phyloP scores from a whole-genome alignment of 2,797 vertebrate species.

The Lacerta agilis region DNA sequence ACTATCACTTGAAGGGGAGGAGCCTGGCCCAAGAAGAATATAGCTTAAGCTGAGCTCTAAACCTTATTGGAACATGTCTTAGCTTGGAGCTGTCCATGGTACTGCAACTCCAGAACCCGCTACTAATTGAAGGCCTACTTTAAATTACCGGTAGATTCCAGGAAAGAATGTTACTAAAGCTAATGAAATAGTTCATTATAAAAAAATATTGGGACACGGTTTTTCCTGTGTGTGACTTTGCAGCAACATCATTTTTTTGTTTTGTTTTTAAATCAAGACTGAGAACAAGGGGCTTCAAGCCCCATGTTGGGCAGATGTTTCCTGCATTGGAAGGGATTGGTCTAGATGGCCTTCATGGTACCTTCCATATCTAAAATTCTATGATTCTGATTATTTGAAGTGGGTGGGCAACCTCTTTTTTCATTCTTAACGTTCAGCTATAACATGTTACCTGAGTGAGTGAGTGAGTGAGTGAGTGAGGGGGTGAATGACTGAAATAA shows the following conservation, averaged over 20 bases:
- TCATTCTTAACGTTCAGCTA: background rate
- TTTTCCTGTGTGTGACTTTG: background rate
- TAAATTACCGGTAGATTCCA: background rate
- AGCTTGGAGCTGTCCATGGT: background rate
- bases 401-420: too few relatives aligned
- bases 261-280: background rate
- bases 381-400: too few relatives aligned
- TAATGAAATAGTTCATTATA: background rate
- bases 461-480: constrained; percentile 16
- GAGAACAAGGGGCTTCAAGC: background rate
- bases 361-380: too few relatives aligned
- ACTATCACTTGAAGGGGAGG: background rate
- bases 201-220: background rate
- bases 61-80: background rate
- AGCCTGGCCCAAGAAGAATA: background rate
- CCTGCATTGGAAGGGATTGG: too few relatives aligned
- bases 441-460: background rate
- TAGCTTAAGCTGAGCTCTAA: too few relatives aligned
- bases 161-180: background rate
- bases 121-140: background rate
- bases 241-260: background rate
- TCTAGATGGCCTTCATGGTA: too few relatives aligned
- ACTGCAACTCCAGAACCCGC: background rate
- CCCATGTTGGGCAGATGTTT: too few relatives aligned
- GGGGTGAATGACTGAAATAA: constrained; percentile 28